A percentile compares a stretch with the other conserved stretches of the same genome.
These are phyloP conservation scores for Isoperla grammatica DNA, from an alignment of 2,888 invertebrate genomes.

Conservation along the genomic window DNA sequence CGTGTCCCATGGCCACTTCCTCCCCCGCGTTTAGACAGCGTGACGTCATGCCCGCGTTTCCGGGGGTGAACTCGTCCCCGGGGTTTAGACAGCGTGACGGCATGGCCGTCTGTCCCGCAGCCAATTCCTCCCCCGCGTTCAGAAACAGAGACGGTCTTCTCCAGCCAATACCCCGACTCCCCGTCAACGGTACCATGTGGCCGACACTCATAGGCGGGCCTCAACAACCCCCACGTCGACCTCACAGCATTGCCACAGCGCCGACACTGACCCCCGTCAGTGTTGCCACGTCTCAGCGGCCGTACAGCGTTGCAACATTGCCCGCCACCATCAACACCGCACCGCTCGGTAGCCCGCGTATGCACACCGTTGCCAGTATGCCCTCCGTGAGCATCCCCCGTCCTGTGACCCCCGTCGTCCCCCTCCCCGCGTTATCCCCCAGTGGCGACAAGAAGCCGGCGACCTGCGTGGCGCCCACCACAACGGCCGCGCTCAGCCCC, in stretches of 20 bases:
- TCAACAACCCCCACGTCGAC: slow-evolving; percentile 35
- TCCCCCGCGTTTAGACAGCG: slow-evolving; percentile 28
- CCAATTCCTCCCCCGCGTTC: slow-evolving; percentile 37
- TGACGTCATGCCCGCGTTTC: slow-evolving; percentile 35
- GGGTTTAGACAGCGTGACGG: slow-evolving; percentile 24
- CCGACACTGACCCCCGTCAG: slow-evolving; percentile 18
- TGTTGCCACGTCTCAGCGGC: too few species aligned
- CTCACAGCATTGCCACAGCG: slow-evolving; percentile 42
- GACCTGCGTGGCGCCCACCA: slow-evolving; percentile 15
- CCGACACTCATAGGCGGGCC: slow-evolving; percentile 7
- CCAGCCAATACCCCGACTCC: slow-evolving; percentile 42
- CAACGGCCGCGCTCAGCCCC: slow-evolving; percentile 40
- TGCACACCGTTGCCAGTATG: slow-evolving; percentile 38
- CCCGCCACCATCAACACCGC: slow-evolving; percentile 33
- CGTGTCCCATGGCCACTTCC: slow-evolving; percentile 40
- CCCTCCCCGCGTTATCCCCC: neutral
- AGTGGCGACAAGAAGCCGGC: neutral
- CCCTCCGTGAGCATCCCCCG: too few species aligned
- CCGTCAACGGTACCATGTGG: slow-evolving; percentile 34
- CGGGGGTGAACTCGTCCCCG: slow-evolving; percentile 34
- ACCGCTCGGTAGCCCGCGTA: slow-evolving; percentile 37
- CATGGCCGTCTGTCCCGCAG: slow-evolving; percentile 22
- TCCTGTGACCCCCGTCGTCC: neutral
- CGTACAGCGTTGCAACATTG: slow-evolving; percentile 25
- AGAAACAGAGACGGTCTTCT: slow-evolving; percentile 39